Evolutionary conservation across 2,797 vertebrate genomes (phyloP).

Genomic region (Sebastes taczanowskii): DNA sequence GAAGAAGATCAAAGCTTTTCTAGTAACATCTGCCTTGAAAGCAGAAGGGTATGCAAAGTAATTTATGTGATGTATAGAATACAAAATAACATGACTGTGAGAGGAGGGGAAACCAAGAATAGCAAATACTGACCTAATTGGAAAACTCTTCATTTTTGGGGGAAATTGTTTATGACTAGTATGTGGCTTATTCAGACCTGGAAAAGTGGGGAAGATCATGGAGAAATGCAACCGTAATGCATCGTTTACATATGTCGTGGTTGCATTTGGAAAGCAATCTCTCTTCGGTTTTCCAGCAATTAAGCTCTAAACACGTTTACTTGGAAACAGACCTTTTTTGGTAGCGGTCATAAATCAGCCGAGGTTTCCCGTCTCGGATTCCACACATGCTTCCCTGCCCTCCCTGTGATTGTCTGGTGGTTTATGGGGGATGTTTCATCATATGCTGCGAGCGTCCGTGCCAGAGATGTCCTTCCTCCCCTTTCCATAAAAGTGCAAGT

Average conservation of each 20-base stretch:
- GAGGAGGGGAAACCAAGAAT: slow-evolving; percentile 38
- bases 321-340: slow-evolving; percentile 54
- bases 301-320: slow-evolving; percentile 26
- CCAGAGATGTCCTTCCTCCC: slow-evolving; percentile 63
- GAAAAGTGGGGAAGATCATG: slow-evolving; percentile 24
- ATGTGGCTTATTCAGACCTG: slow-evolving; percentile 28
- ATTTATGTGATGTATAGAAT: slow-evolving; percentile 39
- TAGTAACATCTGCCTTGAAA: slow-evolving; percentile 68
- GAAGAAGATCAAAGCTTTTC: slow-evolving; percentile 69
- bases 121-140: slow-evolving; percentile 58
- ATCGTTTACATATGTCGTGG: slow-evolving; percentile 62
- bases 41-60: slow-evolving; percentile 25
- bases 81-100: slow-evolving; percentile 20
- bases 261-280: slow-evolving; percentile 50
- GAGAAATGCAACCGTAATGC: slow-evolving; percentile 24
- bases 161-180: slow-evolving; percentile 45
- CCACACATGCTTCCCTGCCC: slow-evolving; percentile 58
- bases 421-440: slow-evolving; percentile 72
- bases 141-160: slow-evolving; percentile 41
- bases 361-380: slow-evolving; percentile 56
- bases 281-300: slow-evolving; percentile 39
- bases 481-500: slow-evolving; percentile 78
- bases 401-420: slow-evolving; percentile 69
- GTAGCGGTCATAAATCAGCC: slow-evolving; percentile 56
- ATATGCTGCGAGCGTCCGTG: slow-evolving; percentile 30